Evolutionary conservation across 2,113 vertebrate genomes (phyloP).

Genomic region (Paratilapia polleni): DNA sequence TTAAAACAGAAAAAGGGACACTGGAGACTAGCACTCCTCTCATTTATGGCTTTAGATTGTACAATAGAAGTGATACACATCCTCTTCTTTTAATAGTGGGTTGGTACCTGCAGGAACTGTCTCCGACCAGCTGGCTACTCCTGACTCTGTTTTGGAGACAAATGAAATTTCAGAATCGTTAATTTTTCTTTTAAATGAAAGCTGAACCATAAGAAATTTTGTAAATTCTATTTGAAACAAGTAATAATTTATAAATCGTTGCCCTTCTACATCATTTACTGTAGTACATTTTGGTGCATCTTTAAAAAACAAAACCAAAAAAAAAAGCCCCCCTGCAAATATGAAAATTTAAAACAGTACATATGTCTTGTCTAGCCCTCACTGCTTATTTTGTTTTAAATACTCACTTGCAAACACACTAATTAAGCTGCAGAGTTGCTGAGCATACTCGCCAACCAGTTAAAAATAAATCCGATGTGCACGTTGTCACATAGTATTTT

Average conservation of each 20-base stretch:
- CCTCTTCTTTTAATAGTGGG: accelerated
- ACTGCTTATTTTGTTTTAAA: too few species aligned
- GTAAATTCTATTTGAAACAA: neutral
- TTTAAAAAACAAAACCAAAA: neutral
- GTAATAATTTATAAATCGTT: accelerated
- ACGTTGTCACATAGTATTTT: too few species aligned
- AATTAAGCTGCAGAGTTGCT: too few species aligned
- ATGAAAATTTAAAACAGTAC: neutral
- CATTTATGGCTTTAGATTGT: accelerated
- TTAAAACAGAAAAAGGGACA: accelerated
- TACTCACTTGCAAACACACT: neutral
- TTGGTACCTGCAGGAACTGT: neutral
- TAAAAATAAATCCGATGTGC: too few species aligned
- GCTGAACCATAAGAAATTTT: accelerated
- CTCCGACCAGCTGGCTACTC: neutral
- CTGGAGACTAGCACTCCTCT: accelerated
- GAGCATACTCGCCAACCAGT: too few species aligned
- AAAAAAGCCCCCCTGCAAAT: neutral
- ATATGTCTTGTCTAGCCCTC: accelerated
- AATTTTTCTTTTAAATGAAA: accelerated
- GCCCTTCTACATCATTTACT: neutral
- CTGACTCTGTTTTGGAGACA: neutral
- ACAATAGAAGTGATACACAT: accelerated
- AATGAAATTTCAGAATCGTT: neutral
- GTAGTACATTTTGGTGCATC: accelerated